Conservation (phyloP, 30 jellyfish, hydroid and myxozoan species). For the Chironex yamaguchii region DNA sequence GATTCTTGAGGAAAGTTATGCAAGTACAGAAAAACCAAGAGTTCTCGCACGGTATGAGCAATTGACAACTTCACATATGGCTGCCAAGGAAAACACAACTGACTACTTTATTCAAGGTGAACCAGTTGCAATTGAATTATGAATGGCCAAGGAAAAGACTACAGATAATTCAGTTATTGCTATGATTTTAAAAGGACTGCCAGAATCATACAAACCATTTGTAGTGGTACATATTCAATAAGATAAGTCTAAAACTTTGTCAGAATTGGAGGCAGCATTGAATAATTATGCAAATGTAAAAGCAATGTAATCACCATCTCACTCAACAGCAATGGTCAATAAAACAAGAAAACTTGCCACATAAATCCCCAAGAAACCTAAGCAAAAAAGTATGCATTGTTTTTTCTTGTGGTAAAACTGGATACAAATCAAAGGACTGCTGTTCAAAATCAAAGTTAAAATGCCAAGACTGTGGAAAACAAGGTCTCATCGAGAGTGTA, state of each 20-base stretch:
- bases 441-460: conserved; percentile 20
- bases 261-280: conserved; percentile 42
- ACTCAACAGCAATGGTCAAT: no score
- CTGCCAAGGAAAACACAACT: conserved; percentile 7
- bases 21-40: conserved; percentile 40
- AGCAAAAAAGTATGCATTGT: conserved; percentile 48
- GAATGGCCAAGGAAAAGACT: conserved; percentile 14
- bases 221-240: conserved; percentile 63
- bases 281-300: neutral
- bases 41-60: conserved; percentile 20
- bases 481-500: conserved; percentile 47
- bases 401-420: conserved; percentile 52
- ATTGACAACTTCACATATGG: conserved; percentile 13
- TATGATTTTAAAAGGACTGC: conserved; percentile 8
- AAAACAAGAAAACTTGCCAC: conserved; percentile 16
- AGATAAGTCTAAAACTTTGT: conserved; percentile 42
- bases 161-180: conserved; percentile 17
- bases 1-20: conserved; percentile 8
- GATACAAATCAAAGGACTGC: conserved; percentile 49
- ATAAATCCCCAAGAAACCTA: neutral
- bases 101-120: conserved; percentile 38
- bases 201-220: conserved; percentile 61
- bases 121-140: conserved; percentile 17
- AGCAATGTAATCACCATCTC: neutral
- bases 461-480: conserved; percentile 44